Conservation (phyloP, 2,888 invertebrate genomes). For the Acronicta aceris region DNA sequence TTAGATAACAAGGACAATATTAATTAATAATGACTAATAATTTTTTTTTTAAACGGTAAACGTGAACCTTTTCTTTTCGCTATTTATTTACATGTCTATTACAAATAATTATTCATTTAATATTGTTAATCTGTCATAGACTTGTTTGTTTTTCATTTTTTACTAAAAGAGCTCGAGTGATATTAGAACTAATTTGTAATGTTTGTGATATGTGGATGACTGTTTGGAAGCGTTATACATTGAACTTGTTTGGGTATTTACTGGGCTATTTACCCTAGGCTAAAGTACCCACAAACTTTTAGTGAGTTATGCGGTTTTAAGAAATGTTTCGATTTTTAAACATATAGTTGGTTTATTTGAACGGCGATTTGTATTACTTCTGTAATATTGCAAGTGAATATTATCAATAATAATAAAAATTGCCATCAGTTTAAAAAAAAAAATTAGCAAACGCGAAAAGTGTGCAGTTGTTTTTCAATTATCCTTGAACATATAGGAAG, state of each 20-base stretch:
- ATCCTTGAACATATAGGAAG: not conserved
- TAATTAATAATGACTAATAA: not conserved
- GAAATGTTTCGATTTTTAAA: too few relatives aligned
- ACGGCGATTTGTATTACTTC: too few relatives aligned
- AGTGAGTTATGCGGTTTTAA: too few relatives aligned
- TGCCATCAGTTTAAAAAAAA: not conserved
- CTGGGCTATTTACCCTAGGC: too few relatives aligned
- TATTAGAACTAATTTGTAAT: conserved; percentile 43
- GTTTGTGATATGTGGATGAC: conserved; percentile 54
- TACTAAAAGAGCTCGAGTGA: conserved; percentile 40
- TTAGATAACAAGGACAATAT: conserved; percentile 39
- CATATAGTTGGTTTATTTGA: too few relatives aligned
- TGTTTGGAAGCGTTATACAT: conserved; percentile 32
- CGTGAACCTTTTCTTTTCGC: not conserved
- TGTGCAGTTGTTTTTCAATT: not conserved
- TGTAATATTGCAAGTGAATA: too few relatives aligned
- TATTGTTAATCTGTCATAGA: conserved; percentile 17
- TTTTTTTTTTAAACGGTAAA: conserved; percentile 1
- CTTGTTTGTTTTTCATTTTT: conserved; percentile 20
- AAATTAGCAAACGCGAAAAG: too few relatives aligned
- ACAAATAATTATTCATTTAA: conserved; percentile 1
- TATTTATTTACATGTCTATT: too few relatives aligned
- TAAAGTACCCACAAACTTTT: not conserved
- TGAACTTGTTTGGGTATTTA: conserved; percentile 12
- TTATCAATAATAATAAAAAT: too few relatives aligned